Evolutionary conservation across 35 echinoderm and acorn worm genomes (phyloP).

Genomic region (Stichopus chloronotus): DNA sequence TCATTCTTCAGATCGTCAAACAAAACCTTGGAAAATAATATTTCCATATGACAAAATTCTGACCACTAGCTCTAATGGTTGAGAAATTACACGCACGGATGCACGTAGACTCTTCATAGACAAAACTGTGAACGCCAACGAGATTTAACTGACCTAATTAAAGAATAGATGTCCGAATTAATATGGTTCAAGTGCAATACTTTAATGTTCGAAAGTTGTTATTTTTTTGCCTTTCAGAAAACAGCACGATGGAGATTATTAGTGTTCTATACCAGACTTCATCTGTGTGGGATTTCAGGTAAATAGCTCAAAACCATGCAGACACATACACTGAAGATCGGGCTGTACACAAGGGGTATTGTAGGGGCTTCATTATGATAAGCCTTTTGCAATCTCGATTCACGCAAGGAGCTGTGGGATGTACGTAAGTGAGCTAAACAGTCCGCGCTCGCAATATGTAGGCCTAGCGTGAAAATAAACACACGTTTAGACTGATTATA

Average conservation of each 20-base stretch:
- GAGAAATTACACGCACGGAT: not conserved
- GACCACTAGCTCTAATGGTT: not conserved
- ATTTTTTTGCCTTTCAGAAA: not conserved
- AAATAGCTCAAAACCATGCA: not conserved
- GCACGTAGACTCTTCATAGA: not conserved
- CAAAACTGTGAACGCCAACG: not conserved
- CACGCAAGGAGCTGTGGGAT: not conserved
- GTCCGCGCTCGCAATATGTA: not conserved
- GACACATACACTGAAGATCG: not conserved
- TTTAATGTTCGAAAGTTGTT: no score
- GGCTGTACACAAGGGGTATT: not conserved
- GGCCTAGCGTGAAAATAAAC: not conserved
- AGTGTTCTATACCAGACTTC: not conserved
- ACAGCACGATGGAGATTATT: constrained; percentile 16
- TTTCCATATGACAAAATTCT: no score
- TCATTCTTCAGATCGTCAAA: no score
- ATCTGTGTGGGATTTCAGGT: not conserved
- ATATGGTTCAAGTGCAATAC: not conserved
- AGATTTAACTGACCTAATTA: not conserved
- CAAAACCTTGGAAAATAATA: no score
- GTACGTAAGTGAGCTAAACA: not conserved
- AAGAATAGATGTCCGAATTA: not conserved
- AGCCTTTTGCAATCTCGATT: not conserved
- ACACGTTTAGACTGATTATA: no score
- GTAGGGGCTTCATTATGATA: no score